Evolutionary conservation across 2,888 invertebrate species (phyloP).

Genomic region (Drosophila buzzatii): DNA sequence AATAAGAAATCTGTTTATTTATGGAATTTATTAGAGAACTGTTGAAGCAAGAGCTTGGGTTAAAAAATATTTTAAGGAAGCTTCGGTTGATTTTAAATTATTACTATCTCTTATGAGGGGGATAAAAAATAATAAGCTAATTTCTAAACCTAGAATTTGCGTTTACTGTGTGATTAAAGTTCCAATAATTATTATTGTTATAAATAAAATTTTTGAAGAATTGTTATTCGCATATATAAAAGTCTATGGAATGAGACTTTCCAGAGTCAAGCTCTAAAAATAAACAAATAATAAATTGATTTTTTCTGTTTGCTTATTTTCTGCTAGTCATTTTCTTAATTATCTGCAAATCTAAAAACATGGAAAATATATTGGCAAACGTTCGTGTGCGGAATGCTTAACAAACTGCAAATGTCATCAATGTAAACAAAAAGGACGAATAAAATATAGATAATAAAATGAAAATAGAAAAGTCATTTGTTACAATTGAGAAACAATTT

Average conservation of each 20-base stretch:
- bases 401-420: neutral
- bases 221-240: conserved; percentile 68
- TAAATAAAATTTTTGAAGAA: conserved; percentile 86
- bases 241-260: no score
- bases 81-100: conserved; percentile 86
- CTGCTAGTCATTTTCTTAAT: conserved; percentile 1
- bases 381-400: neutral
- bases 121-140: conserved; percentile 88
- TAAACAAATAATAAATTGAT: neutral
- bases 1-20: no score
- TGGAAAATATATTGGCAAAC: neutral
- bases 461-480: neutral
- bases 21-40: conserved; percentile 80
- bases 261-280: no score
- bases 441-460: neutral
- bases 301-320: neutral
- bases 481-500: neutral
- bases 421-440: neutral
- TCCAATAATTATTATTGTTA: conserved; percentile 85
- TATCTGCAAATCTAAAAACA: neutral
- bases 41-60: conserved; percentile 87
- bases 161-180: conserved; percentile 86
- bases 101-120: conserved; percentile 86
- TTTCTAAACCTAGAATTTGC: conserved; percentile 87
- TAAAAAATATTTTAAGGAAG: conserved; percentile 88